A percentile compares a stretch with the other conserved stretches of the same genome.
phyloP scores from a whole-genome alignment of 2,113 vertebrate genomes.

The Siphamia tubifer region DNA sequence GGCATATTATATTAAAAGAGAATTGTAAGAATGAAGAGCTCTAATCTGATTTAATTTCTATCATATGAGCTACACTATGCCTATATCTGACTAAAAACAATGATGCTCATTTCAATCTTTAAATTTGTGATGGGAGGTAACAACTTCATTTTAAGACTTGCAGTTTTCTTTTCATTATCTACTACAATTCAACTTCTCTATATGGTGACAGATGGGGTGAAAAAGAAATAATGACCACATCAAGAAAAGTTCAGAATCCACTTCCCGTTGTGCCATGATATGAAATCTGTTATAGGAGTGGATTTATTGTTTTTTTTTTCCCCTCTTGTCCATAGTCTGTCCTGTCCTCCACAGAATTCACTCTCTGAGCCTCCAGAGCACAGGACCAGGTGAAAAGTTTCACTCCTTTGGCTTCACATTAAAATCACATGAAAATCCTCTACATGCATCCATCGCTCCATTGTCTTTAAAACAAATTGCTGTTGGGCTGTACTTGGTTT shows the following conservation, averaged over 20 bases:
- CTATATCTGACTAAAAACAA: not conserved
- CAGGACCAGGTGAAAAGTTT: constrained; percentile 15
- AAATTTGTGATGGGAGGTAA: not conserved
- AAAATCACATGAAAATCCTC: constrained; percentile 39
- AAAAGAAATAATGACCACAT: constrained; percentile 11
- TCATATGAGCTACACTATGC: not conserved
- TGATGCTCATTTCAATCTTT: not conserved
- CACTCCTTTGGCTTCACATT: constrained; percentile 55
- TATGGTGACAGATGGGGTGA: not conserved
- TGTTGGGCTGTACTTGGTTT: constrained; percentile 14
- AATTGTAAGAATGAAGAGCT: not conserved
- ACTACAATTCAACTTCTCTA: constrained; percentile 6
- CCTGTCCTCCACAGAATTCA: constrained; percentile 15
- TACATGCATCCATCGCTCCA: constrained; percentile 37
- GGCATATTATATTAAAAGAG: constrained; percentile 11
- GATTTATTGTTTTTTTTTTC: constrained; percentile 28
- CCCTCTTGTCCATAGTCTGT: not conserved
- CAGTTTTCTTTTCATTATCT: not conserved
- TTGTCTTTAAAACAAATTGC: constrained; percentile 29
- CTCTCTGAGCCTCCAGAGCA: constrained; percentile 27
- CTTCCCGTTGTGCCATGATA: constrained; percentile 16
- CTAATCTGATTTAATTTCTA: constrained; percentile 11
- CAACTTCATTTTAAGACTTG: not conserved
- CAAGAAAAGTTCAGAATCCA: constrained; percentile 18
- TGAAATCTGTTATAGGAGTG: constrained; percentile 36